Conservation (phyloP, 2,888 invertebrate genomes). For the Phytoseiulus persimilis region DNA sequence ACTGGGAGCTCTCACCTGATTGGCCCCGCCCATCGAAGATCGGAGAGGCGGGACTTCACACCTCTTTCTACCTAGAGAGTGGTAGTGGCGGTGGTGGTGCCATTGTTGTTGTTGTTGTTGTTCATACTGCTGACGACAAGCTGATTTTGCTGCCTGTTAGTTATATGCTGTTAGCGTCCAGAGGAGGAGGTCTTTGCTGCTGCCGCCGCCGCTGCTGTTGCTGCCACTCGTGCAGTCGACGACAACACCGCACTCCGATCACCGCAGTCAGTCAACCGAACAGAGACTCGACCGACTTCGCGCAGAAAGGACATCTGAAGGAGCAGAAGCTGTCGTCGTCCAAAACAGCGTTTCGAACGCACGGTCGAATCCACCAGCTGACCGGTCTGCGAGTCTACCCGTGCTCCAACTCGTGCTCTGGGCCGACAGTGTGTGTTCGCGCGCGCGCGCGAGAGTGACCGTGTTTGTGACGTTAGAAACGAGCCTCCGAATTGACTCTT, state of each 20-base stretch:
- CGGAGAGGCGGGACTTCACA: conserved; percentile 38
- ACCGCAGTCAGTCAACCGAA: not conserved
- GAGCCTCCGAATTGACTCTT: not conserved
- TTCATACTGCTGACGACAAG: conserved; percentile 39
- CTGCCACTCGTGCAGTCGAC: not conserved
- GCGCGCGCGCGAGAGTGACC: not conserved
- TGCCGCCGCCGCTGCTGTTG: not conserved
- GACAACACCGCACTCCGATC: not conserved
- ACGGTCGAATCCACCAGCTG: not conserved
- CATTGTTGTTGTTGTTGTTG: conserved; percentile 24
- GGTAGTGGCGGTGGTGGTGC: not conserved
- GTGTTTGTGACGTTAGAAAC: not conserved
- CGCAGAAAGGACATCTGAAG: not conserved
- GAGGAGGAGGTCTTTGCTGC: conserved; percentile 8
- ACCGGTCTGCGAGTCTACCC: not conserved
- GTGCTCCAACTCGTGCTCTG: too few species aligned
- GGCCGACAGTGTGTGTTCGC: not conserved
- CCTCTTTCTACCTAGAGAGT: conserved; percentile 27
- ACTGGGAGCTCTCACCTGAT: conserved; percentile 12
- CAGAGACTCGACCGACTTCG: not conserved
- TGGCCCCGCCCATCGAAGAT: conserved; percentile 27
- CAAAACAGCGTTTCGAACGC: too few species aligned
- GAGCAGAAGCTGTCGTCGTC: too few species aligned
- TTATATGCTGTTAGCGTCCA: conserved; percentile 38
- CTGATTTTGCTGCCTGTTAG: conserved; percentile 38